Conservation (phyloP, 2,113 vertebrate species). For the Eretmodus cyanostictus region DNA sequence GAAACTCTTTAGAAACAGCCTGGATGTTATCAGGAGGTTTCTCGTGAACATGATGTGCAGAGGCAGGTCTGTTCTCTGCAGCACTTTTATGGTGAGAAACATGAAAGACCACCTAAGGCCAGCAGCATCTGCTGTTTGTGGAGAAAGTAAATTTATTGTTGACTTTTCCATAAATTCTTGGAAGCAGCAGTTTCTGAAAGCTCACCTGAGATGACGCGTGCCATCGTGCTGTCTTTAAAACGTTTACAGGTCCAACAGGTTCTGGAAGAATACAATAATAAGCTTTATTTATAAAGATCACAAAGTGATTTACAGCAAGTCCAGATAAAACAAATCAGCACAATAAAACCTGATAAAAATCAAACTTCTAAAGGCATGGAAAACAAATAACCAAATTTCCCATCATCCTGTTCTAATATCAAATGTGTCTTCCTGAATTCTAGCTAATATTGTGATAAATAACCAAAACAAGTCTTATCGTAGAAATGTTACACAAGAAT, state of each 20-base stretch:
- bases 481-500: not conserved
- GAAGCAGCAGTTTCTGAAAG: not conserved
- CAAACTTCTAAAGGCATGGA: fast-evolving
- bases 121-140: not conserved
- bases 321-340: not conserved
- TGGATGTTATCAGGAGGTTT: not conserved
- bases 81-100: not conserved
- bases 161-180: not conserved
- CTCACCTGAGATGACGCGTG: not conserved
- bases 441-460: not conserved
- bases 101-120: not conserved
- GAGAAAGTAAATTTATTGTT: not conserved
- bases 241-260: not conserved
- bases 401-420: not conserved
- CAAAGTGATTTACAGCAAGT: not conserved
- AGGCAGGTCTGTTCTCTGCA: not conserved
- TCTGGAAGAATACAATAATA: not conserved
- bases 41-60: not conserved
- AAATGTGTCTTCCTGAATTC: not conserved
- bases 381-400: not conserved
- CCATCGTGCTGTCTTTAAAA: not conserved
- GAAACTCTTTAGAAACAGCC: not conserved
- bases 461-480: fast-evolving
- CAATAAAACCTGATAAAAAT: not conserved
- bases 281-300: not conserved